Evolutionary conservation across 2,113 vertebrate species (phyloP).

Genomic region (Myotis davidii): DNA sequence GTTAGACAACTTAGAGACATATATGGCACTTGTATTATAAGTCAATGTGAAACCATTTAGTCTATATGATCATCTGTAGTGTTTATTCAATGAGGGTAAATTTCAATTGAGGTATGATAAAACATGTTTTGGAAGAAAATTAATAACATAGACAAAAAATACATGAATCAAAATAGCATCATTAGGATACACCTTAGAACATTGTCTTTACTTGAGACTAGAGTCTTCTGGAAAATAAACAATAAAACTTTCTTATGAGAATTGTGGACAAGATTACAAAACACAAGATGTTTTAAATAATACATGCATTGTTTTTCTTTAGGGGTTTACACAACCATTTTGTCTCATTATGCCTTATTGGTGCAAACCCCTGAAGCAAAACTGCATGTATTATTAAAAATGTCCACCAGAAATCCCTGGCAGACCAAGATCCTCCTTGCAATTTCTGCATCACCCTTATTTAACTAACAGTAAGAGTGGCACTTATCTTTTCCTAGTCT

Average conservation of each 20-base stretch:
- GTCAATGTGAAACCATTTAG: neutral
- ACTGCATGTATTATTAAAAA: conserved; percentile 79
- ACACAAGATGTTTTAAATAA: conserved; percentile 51
- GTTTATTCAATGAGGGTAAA: neutral
- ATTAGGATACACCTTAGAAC: neutral
- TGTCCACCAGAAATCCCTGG: conserved; percentile 67
- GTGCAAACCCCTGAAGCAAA: conserved; percentile 72
- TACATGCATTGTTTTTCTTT: conserved; percentile 66
- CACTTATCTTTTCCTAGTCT: neutral
- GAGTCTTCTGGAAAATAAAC: conserved; percentile 20
- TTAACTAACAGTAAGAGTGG: conserved; percentile 57
- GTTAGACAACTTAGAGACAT: neutral
- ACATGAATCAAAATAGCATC: conserved; percentile 52
- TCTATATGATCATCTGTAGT: neutral
- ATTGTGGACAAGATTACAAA: conserved; percentile 57
- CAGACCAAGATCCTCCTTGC: conserved; percentile 33
- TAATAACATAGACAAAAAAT: conserved; percentile 44
- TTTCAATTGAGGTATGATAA: neutral
- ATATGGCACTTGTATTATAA: neutral
- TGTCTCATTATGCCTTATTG: conserved; percentile 71
- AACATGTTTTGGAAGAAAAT: conserved; percentile 38
- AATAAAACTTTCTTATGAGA: conserved; percentile 16
- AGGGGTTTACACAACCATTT: conserved; percentile 51
- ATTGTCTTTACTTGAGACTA: conserved; percentile 29
- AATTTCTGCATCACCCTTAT: conserved; percentile 52